Conservation (phyloP, 2,113 vertebrate species). For the Perca fluviatilis region DNA sequence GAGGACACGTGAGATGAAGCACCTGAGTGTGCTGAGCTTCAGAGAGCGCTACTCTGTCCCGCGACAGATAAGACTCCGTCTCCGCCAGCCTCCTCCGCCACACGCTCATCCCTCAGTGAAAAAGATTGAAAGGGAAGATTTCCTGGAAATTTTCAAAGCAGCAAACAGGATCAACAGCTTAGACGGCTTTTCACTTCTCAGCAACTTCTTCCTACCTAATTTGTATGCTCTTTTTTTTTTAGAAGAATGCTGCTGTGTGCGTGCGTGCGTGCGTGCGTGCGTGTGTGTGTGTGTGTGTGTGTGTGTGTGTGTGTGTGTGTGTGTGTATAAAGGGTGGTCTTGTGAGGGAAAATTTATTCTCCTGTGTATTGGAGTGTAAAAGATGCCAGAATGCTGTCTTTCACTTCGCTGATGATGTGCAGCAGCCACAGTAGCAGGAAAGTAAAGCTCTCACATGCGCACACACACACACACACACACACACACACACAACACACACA, state of each 20-base stretch:
- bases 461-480: slow-evolving; percentile 27
- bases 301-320: slow-evolving; percentile 27
- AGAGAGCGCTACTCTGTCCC: slow-evolving; percentile 38
- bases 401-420: slow-evolving; percentile 70
- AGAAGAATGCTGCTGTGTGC: neutral
- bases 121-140: slow-evolving; percentile 61
- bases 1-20: slow-evolving; percentile 45
- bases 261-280: neutral
- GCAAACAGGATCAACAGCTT: slow-evolving; percentile 77
- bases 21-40: slow-evolving; percentile 52
- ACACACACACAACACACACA: slow-evolving; percentile 13
- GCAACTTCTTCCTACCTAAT: slow-evolving; percentile 56
- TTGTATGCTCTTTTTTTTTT: slow-evolving; percentile 39
- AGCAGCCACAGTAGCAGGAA: slow-evolving; percentile 51
- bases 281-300: neutral
- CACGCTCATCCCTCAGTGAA: slow-evolving; percentile 44
- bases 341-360: slow-evolving; percentile 59
- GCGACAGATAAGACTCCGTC: slow-evolving; percentile 51
- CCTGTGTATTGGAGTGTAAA: slow-evolving; percentile 64
- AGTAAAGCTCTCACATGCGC: slow-evolving; percentile 17
- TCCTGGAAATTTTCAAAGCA: slow-evolving; percentile 66
- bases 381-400: slow-evolving; percentile 73
- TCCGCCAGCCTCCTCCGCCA: slow-evolving; percentile 21
- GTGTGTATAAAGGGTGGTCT: slow-evolving; percentile 30
- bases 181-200: slow-evolving; percentile 64